Base-by-base conservation (phyloP, 1,140 invertebrate species). In the Grapholita molesta region DNA sequence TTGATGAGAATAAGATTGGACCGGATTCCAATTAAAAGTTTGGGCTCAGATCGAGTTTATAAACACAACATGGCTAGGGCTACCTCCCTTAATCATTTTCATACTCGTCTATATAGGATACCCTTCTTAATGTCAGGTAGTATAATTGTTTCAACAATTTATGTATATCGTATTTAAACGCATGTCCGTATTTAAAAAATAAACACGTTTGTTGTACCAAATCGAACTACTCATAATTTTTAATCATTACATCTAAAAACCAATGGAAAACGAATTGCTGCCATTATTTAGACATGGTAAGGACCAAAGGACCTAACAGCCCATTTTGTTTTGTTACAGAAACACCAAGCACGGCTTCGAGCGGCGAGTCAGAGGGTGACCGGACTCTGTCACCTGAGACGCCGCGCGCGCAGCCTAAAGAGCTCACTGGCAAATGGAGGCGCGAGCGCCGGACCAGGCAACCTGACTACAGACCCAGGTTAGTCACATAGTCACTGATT, bases 341-440 rank as follows among this genome's bases (percentile, higher is more conserved):
- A 69, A 88, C 85, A 15, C 89, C 90, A 6, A 91, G 88, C 64
- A 89, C 89, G n/a, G 88, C 88, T 2, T 92, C 90, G 0, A 87
- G 89, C 48, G 88, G 90, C 2, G 91, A 91, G 64, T 92, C 91
- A 0, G 90, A 91, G 57, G 88, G 88, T 3, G 88, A 90, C 53
- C 79, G 87, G 7, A 89, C 88, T 4, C 75, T 86, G 32, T 90
- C 84, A 4, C 89, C 85, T 0, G 88, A 90, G 64, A 77, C 86
- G 33, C 86, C 88, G 9, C 76, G 80, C 28, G 77, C 76, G 67
- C 92, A 93, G 55, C 86, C 93, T 64, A 95, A 94, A 82, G 94
- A 94, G 76, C 83, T 94, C 48, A 94, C 94, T 8, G 93, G 93
- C 30, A 94, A 94, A 82, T 95, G 94, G 94, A 92, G 94, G 55